Conservation (phyloP, 2,888 invertebrate species). For the Melolontha melolontha region DNA sequence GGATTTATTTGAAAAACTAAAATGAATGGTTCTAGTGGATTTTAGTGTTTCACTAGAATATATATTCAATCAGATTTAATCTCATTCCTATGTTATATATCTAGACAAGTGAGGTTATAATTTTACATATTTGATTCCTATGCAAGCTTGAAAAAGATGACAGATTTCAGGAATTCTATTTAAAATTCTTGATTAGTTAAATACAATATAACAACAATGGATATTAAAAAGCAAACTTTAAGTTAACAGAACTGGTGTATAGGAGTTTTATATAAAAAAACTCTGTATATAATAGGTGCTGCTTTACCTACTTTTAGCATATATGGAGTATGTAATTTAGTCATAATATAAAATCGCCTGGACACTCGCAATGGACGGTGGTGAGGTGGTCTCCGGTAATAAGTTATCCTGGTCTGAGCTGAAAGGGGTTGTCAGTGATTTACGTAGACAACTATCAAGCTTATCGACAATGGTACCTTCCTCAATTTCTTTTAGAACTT, state of each 20-base stretch:
- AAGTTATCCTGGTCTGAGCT: constrained; percentile 82
- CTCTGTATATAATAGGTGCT: constrained; percentile 16
- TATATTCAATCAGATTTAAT: constrained; percentile 7
- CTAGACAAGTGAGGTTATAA: constrained; percentile 42
- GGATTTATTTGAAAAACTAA: too few species aligned
- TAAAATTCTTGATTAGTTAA: constrained; percentile 20
- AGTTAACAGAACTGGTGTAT: constrained; percentile 15
- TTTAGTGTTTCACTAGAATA: constrained; percentile 35
- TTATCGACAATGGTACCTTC: constrained; percentile 86
- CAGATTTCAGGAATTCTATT: constrained; percentile 25
- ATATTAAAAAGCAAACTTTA: constrained; percentile 1
- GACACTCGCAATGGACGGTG: constrained; percentile 33
- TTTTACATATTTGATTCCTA: constrained; percentile 37
- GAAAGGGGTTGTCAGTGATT: constrained; percentile 82
- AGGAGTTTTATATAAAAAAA: constrained; percentile 5
- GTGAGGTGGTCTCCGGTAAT: constrained; percentile 37
- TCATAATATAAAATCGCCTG: too few species aligned
- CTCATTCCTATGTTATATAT: not conserved
- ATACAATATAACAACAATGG: constrained; percentile 8
- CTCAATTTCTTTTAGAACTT: constrained; percentile 82
- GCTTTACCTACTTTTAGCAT: not conserved
- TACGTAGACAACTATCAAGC: constrained; percentile 81
- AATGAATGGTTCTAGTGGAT: constrained; percentile 11
- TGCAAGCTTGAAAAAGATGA: constrained; percentile 25
- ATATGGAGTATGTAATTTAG: constrained; percentile 14